phyloP scores from a whole-genome alignment of 2,888 invertebrate genomes.

The Drosophila demipolita region DNA sequence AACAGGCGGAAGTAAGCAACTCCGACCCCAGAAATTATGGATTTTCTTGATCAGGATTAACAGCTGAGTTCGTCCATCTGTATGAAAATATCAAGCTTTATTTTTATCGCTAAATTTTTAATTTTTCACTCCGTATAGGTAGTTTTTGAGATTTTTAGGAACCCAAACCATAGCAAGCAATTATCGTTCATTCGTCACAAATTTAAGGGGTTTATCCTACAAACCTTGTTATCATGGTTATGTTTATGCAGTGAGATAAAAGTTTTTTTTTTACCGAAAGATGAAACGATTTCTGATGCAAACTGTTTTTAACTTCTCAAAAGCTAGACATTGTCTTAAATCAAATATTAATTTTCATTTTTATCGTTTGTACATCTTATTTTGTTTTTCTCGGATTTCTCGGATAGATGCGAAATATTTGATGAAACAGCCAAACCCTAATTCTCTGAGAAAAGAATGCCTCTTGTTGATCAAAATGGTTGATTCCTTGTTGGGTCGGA shows the following conservation, averaged over 20 bases:
- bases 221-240: background rate
- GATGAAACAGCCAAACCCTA: background rate
- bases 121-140: background rate
- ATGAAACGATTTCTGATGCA: background rate
- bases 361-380: background rate
- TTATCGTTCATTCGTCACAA: background rate
- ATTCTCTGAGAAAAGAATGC: background rate
- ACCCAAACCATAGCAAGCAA: background rate
- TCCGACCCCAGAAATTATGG: background rate
- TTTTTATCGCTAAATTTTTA: background rate
- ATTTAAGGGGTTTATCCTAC: background rate
- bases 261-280: accelerated
- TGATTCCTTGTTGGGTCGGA: background rate
- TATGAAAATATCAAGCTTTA: background rate
- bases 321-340: background rate
- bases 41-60: background rate
- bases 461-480: background rate
- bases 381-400: background rate
- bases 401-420: background rate
- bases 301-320: background rate
- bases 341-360: background rate
- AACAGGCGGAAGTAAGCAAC: background rate
- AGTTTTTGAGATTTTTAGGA: background rate
- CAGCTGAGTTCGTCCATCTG: background rate
- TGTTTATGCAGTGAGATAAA: background rate